Evolutionary conservation across 2,888 invertebrate species (phyloP), one percentile per base, ranked within the genome.

Genomic region (Koerneria pararmatus): DNA sequence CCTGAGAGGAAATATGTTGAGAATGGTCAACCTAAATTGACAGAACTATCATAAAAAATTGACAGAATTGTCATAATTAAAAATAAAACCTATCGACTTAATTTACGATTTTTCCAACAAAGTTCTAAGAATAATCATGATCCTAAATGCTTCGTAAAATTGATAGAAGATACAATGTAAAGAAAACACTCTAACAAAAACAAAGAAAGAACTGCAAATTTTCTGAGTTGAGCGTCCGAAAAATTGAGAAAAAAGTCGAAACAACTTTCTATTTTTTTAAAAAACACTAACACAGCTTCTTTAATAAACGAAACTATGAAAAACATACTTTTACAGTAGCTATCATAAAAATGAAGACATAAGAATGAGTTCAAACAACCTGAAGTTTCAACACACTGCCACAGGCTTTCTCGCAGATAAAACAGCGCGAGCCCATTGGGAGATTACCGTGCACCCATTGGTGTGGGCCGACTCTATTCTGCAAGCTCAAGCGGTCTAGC

Each of bases 381-480:
- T 67, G 69, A 46, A 76, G 67, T 31, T 73, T 75, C 32, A 74
- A 61, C 65, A 95, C 95, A 67, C 94, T 95, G 67, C 95, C 95
- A 86, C 95, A 95, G 8, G 92, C 94, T 86, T 93, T 93, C 83
- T 94, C 94, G 86, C 95, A 97, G 70, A 92, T 89, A 73, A 89
- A 88, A 85, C 95, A 97, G 85, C 92, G 91, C 69, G 94, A 90
- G 66, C 93, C 91, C 66, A 95, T 94, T 3, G 95, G 93, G 74
- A 95, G 87, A 86, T 95, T 95, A 49, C 95, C 95, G 85, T 95
- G 95, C 88, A 95, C 88, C 95, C 95, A 97, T 83, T 97, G 95
- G 86, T 97, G 95, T 19, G 94, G 94, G 92, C 95, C 93, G 74
- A 83, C 75, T n/a, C 85, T 79, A 75, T 72, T 77, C 82, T 84